These are phyloP conservation scores for Volucella zonaria DNA, from an alignment of 2,888 invertebrate genomes.

Conservation along the genomic window DNA sequence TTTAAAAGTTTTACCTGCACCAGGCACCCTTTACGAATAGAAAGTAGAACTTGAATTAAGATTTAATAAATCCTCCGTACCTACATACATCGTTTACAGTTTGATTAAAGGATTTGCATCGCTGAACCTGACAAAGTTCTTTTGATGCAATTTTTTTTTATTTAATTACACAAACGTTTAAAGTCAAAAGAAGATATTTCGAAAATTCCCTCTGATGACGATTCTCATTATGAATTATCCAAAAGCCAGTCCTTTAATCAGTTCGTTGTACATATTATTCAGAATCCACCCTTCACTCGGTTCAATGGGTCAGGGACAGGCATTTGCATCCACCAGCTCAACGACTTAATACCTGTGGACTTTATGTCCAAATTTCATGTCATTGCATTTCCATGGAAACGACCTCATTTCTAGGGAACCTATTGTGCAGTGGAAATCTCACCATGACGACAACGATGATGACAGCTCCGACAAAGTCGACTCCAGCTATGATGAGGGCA, in stretches of 20 bases:
- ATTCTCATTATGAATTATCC: slow-evolving; percentile 16
- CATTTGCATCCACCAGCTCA: neutral
- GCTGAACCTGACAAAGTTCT: too few relatives aligned
- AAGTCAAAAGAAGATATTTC: slow-evolving; percentile 36
- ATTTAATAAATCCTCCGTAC: too few relatives aligned
- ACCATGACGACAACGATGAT: slow-evolving; percentile 30
- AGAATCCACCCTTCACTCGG: neutral
- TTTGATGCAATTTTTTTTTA: slow-evolving; percentile 7
- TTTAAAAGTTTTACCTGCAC: too few relatives aligned
- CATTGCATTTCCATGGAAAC: slow-evolving; percentile 15
- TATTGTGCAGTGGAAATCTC: slow-evolving; percentile 38
- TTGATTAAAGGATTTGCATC: neutral
- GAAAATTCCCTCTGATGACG: slow-evolving; percentile 27
- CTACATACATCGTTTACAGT: neutral
- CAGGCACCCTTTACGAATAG: too few relatives aligned
- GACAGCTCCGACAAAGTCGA: slow-evolving; percentile 35
- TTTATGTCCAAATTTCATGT: slow-evolving; percentile 5
- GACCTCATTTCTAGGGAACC: neutral
- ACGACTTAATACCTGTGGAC: slow-evolving; percentile 22
- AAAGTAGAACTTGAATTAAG: too few relatives aligned
- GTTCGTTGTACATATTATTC: neutral
- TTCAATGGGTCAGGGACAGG: slow-evolving; percentile 47
- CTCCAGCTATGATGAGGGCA: slow-evolving; percentile 43
- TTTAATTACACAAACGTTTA: slow-evolving; percentile 18
- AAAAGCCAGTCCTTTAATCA: slow-evolving; percentile 26